A percentile compares a stretch with the other conserved stretches of the same genome.
Conservation (phyloP, 2,797 vertebrate genomes). For the Menidia menidia region DNA sequence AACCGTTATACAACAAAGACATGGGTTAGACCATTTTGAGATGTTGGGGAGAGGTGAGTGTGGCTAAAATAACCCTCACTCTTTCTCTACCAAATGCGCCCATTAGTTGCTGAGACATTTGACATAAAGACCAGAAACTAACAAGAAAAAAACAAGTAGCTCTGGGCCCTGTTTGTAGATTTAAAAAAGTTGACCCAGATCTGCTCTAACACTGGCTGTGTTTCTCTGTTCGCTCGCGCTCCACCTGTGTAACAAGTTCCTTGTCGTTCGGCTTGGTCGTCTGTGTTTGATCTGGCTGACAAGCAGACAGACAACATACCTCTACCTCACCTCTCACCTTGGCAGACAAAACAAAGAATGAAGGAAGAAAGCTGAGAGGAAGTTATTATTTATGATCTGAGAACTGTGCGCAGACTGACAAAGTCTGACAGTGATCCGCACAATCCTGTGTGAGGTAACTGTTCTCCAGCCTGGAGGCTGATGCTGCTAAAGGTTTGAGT, state of each 20-base stretch:
- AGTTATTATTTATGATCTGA: not conserved
- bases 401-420: not conserved
- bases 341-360: not conserved
- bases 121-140: too few relatives aligned
- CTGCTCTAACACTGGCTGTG: not conserved
- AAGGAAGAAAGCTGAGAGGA: not conserved
- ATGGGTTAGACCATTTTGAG: not conserved
- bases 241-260: not conserved
- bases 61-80: too few relatives aligned
- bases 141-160: too few relatives aligned
- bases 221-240: too few relatives aligned
- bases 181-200: not conserved
- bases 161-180: too few relatives aligned
- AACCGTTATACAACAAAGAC: not conserved
- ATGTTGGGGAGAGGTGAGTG: not conserved
- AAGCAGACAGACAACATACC: not conserved
- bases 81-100: too few relatives aligned
- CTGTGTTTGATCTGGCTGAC: not conserved
- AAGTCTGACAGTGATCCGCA: too few relatives aligned
- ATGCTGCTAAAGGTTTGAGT: too few relatives aligned
- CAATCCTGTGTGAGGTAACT: too few relatives aligned
- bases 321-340: constrained; percentile 1
- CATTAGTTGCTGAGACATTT: too few relatives aligned
- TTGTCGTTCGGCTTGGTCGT: not conserved
- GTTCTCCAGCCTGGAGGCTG: too few relatives aligned